Evolutionary conservation across 2,797 vertebrate species (phyloP), one percentile per base, ranked within the genome.

Genomic region (Phaenicophaeus curvirostris): DNA sequence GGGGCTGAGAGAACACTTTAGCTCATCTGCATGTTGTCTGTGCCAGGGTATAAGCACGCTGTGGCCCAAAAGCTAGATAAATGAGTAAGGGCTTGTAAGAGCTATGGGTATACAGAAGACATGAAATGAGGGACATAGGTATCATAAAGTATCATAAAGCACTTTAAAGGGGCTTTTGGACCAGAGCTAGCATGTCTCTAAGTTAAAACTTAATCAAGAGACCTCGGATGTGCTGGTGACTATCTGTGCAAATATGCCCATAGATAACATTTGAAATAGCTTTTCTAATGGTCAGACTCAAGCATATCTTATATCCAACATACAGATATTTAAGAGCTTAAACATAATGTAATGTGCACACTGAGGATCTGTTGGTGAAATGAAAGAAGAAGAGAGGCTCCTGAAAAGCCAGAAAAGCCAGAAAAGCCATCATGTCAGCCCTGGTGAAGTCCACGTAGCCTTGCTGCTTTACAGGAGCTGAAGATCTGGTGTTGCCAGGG

Each of bases 401-500:
- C 48, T 42, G 44, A 83, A 74, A 79, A 37, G 71, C 33, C 68
- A 80, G 53, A 73, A 33, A n/a, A n/a, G n/a, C n/a, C n/a, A n/a
- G n/a, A n/a, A n/a, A n/a, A n/a, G 83, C 87, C 74, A 39, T 89
- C 78, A 71, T 0, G 0, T 80, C 46, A 75, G 65, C 14, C 50
- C 41, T 1, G 7, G 46, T 68, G 68, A 94, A 75, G 23, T 77
- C 66, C 33, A 30, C 39, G 28, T 57, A 80, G 65, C 66, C 10
- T 77, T 54, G 46, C 42, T 83, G 77, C 71, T 93, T 75, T 93
- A 46, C 69, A 73, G 85, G 57, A 87, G 27, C 69, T 57, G 51
- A 81, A 41, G 65, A 85, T 93, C 65, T 82, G 73, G 93, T 61
- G 55, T 91, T 89, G 31, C 53, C 75, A 88, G 89, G 48, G 58